A percentile compares a stretch with the other conserved stretches of the same genome.
These are phyloP conservation scores for Ormia ochracea DNA, from an alignment of 2,888 invertebrate genomes.

Conservation along the genomic window DNA sequence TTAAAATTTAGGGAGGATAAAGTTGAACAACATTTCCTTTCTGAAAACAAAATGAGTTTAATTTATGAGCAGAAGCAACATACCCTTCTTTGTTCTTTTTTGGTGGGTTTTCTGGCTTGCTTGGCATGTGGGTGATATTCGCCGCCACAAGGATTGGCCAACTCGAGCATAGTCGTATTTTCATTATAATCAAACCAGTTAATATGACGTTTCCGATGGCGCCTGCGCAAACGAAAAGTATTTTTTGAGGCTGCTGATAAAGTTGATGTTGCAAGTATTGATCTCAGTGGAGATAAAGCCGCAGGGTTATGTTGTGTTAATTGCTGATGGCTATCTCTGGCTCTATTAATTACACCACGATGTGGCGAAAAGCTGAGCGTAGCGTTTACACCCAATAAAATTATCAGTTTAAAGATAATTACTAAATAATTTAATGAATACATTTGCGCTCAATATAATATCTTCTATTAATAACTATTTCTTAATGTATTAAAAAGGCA, in stretches of 20 bases:
- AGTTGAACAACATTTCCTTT: too few species aligned
- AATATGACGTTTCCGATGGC: slow-evolving; percentile 73
- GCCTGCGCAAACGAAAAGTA: slow-evolving; percentile 66
- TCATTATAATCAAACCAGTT: slow-evolving; percentile 71
- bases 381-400: slow-evolving; percentile 37
- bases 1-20: background rate
- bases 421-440: slow-evolving; percentile 27
- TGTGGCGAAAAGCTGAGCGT: slow-evolving; percentile 15
- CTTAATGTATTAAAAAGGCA: background rate
- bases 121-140: slow-evolving; percentile 66
- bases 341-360: slow-evolving; percentile 56
- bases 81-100: slow-evolving; percentile 51
- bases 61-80: background rate
- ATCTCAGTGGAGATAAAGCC: slow-evolving; percentile 49
- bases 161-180: slow-evolving; percentile 70
- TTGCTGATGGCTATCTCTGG: slow-evolving; percentile 51
- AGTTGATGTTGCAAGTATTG: background rate
- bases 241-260: slow-evolving; percentile 1
- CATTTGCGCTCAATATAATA: slow-evolving; percentile 33
- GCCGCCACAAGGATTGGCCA: slow-evolving; percentile 73
- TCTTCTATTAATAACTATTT: background rate
- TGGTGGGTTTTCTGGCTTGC: slow-evolving; percentile 33
- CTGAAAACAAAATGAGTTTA: background rate
- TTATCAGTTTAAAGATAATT: slow-evolving; percentile 41
- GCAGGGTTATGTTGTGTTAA: slow-evolving; percentile 27